These are phyloP conservation scores for Drosophila melanogaster DNA, from an alignment of 1,140 invertebrate genomes.

Conservation along the genomic window DNA sequence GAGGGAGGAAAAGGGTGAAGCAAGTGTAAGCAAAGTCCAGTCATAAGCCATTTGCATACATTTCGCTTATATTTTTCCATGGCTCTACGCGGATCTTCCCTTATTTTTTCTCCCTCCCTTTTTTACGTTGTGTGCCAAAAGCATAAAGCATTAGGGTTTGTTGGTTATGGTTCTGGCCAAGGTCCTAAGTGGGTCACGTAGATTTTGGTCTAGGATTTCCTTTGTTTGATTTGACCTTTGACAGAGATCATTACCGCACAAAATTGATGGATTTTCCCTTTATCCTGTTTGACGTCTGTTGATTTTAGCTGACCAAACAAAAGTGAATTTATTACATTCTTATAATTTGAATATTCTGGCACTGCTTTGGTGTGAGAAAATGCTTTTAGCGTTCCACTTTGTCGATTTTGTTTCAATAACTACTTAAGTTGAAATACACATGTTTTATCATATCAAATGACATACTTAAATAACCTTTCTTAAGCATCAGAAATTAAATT, in stretches of 20 bases:
- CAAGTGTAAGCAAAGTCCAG: conserved; percentile 73
- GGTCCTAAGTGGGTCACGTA: conserved; percentile 50
- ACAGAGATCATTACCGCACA: conserved; percentile 49
- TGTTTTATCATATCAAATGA: too few relatives aligned
- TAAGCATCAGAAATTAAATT: too few relatives aligned
- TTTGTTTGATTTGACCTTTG: conserved; percentile 51
- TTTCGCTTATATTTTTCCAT: conserved; percentile 51
- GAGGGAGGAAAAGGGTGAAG: conserved; percentile 28
- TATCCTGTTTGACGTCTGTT: conserved; percentile 15
- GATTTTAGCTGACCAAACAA: conserved; percentile 33
- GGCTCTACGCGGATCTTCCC: neutral
- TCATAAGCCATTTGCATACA: conserved; percentile 76
- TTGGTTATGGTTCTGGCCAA: conserved; percentile 17
- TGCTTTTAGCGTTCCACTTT: neutral
- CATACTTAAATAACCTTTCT: too few relatives aligned
- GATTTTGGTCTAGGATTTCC: conserved; percentile 41
- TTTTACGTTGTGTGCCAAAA: conserved; percentile 29
- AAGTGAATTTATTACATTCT: conserved; percentile 20
- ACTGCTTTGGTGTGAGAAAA: neutral
- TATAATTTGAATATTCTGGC: conserved; percentile 30
- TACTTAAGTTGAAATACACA: too few relatives aligned
- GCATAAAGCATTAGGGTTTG: conserved; percentile 35
- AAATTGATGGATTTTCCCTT: conserved; percentile 55
- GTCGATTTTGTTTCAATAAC: too few relatives aligned
- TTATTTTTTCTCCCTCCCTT: neutral